phyloP scores from a whole-genome alignment of 1,140 invertebrate species.

The Neodiprion lecontei region DNA sequence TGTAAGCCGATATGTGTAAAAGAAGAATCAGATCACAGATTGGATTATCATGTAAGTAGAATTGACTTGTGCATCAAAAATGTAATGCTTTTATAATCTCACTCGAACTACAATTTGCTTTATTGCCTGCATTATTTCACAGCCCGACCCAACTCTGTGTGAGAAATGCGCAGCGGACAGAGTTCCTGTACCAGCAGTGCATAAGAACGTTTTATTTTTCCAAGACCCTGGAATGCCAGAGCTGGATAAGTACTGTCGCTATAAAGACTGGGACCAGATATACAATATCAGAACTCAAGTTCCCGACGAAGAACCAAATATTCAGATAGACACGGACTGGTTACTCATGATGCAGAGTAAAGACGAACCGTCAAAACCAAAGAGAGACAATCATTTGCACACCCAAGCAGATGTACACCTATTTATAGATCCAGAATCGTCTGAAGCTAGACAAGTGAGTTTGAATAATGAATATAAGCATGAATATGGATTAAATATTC shows the following conservation, averaged over 20 bases:
- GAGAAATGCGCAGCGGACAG: neutral
- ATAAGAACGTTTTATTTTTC: neutral
- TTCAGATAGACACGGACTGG: neutral
- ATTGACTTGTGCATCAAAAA: neutral
- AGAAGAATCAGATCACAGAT: slow-evolving; percentile 5
- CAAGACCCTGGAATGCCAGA: neutral
- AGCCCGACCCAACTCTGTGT: neutral
- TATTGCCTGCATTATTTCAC: neutral
- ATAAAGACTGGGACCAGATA: neutral
- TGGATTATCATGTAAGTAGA: neutral
- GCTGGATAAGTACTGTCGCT: neutral
- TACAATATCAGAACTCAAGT: neutral
- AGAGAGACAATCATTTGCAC: neutral
- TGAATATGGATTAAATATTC: neutral
- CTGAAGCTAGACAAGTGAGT: neutral
- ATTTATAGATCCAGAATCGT: neutral
- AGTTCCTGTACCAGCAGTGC: neutral
- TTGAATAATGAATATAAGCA: neutral
- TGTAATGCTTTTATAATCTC: too few species aligned
- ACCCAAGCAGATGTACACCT: neutral
- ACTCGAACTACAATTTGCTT: too few species aligned
- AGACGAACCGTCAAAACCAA: neutral
- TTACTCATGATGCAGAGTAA: neutral
- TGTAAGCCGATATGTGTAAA: neutral
- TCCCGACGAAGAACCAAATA: neutral